Base-by-base conservation (phyloP, 2,797 vertebrate genomes). In the Steatocranus sp. region DNA sequence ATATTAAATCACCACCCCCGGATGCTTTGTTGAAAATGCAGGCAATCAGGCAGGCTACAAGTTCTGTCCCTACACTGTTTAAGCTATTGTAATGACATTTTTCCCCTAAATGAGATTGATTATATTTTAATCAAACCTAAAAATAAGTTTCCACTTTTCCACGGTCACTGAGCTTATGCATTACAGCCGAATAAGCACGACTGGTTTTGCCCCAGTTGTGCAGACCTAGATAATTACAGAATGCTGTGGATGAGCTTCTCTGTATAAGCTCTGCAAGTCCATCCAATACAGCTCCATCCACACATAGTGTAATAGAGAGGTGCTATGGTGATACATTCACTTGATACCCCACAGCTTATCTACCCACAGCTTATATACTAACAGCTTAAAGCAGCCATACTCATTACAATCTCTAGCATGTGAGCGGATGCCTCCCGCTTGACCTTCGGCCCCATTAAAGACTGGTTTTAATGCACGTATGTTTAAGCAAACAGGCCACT, bases 351-450 rank as follows among this genome's bases (percentile, higher is more conserved):
- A n/a, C 81, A 68, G 88, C 76, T 93, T 91, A 88, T 81, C 88
- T 86, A n/a, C 83, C 82, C 43, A n/a, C 81, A 68, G 88, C 76
- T 93, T 91, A 88, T 81, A 70, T 80, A 70, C 76, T 70, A 88
- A 87, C 90, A 89, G 82, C 82, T 90, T 91, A 88, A 90, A 75
- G 82, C 76, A 78, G 80, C 81, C 82, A 89, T 77, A 81, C 84
- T 17, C 75, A 38, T 87, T 84, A 83, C 87, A 90, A 90, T 91
- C 87, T 78, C 75, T 10, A 49, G 89, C 91, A 91, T 92, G 91
- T 92, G 91, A 94, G 87, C 34, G 4, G 48, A 78, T 74, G 48
- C 68, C 80, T 83, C 86, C 92, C 78, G 51, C 74, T 80, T 87
- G 84, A 84, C 84, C 87, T 75, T 87, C 68, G 70, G 61, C 53